Percentiles rank a stretch among this genome's conserved stretches.
Conservation (phyloP, 2,113 vertebrate genomes). For the Tachycineta bicolor region DNA sequence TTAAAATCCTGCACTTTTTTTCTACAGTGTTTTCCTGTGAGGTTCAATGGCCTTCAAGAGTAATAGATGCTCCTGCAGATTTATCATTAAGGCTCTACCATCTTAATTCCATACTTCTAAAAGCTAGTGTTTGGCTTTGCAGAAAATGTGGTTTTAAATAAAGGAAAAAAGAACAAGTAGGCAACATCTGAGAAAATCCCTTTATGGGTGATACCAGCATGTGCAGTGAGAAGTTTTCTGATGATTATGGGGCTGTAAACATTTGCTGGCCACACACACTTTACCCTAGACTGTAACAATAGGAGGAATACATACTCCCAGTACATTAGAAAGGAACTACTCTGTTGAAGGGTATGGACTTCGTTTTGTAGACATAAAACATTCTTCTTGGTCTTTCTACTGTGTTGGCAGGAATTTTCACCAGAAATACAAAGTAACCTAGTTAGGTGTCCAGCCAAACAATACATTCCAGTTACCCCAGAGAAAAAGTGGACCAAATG, state of each 20-base stretch:
- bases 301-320: rapidly evolving
- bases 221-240: neutral
- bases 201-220: neutral
- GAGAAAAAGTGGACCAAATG: neutral
- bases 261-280: neutral
- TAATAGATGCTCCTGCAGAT: neutral
- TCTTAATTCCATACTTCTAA: neutral
- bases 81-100: neutral
- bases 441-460: neutral
- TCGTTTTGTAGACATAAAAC: neutral
- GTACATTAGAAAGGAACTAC: neutral
- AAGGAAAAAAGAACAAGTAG: neutral
- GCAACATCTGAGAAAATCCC: neutral
- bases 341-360: rapidly evolving
- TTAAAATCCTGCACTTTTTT: neutral
- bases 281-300: neutral
- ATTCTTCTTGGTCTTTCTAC: neutral
- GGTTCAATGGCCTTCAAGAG: neutral
- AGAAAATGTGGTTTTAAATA: neutral
- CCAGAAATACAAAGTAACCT: neutral
- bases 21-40: neutral
- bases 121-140: neutral
- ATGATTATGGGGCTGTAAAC: neutral
- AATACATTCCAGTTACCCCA: neutral
- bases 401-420: neutral